Evolutionary conservation across 1,140 invertebrate species (phyloP).

Genomic region (Macrotrachela quadricornifera): DNA sequence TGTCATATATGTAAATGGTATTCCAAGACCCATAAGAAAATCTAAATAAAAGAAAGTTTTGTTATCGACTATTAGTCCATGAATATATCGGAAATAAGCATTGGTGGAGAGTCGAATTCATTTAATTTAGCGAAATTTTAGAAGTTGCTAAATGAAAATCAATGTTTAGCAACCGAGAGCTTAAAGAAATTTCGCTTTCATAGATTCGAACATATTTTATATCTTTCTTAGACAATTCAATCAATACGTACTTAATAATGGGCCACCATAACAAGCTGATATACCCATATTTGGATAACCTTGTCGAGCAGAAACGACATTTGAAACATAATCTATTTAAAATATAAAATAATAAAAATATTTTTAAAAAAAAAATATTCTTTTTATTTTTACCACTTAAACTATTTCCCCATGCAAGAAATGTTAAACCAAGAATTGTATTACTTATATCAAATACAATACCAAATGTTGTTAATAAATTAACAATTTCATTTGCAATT

Average conservation of each 20-base stretch:
- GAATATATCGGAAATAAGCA: conserved; percentile 9
- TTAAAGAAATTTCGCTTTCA: no score
- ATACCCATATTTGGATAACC: conserved; percentile 46
- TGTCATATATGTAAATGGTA: conserved; percentile 32
- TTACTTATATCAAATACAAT: conserved; percentile 39
- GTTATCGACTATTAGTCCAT: background rate
- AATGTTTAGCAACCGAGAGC: no score
- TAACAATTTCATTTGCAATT: conserved; percentile 44
- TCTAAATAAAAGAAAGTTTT: conserved; percentile 17
- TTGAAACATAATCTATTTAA: conserved; percentile 42
- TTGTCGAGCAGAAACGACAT: conserved; percentile 40
- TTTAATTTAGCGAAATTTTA: no score
- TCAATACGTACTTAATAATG: conserved; percentile 39
- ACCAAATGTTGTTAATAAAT: conserved; percentile 38
- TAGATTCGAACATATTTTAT: no score
- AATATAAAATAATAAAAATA: background rate
- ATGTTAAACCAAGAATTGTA: conserved; percentile 44
- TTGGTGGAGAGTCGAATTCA: no score
- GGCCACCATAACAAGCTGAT: conserved; percentile 47
- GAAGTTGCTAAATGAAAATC: no score
- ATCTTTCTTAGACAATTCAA: no score
- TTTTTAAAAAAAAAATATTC: background rate
- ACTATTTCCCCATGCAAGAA: conserved; percentile 49
- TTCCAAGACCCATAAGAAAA: conserved; percentile 35
- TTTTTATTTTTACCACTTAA: conserved; percentile 36